Evolutionary conservation across 2,888 invertebrate genomes (phyloP).

Genomic region (Conomelus anceps): DNA sequence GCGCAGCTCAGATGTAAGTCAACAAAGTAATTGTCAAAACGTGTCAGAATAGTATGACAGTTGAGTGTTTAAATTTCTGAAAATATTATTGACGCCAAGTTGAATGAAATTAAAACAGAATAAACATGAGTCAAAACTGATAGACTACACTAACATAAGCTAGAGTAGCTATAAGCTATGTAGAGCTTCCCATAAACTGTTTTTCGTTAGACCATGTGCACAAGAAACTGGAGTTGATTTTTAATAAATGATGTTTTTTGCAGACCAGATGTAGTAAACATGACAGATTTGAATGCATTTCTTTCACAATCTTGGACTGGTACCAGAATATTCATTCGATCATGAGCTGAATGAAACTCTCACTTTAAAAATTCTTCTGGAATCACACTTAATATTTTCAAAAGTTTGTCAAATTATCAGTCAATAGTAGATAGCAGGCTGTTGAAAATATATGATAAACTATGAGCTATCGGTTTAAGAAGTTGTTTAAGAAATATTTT

Average conservation of each 20-base stretch:
- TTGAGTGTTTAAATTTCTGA: neutral
- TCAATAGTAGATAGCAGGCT: too few species aligned
- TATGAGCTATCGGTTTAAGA: too few species aligned
- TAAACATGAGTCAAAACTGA: neutral
- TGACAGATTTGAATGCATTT: neutral
- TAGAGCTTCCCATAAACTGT: neutral
- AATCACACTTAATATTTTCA: neutral
- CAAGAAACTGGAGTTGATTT: neutral
- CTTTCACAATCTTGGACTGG: neutral
- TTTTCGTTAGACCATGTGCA: neutral
- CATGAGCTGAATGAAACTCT: neutral
- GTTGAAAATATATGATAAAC: too few species aligned
- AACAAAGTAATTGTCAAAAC: neutral
- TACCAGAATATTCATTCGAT: neutral
- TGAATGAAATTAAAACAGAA: neutral
- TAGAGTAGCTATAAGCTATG: too few species aligned
- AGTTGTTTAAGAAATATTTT: too few species aligned
- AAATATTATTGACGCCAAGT: neutral
- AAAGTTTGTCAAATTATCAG: too few species aligned
- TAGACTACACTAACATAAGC: neutral
- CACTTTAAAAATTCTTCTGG: neutral
- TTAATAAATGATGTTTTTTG: neutral
- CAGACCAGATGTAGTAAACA: neutral
- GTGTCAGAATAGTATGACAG: neutral
- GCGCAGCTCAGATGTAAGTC: neutral